phyloP scores from a whole-genome alignment of 2,888 invertebrate genomes.

The Cabera pusaria region DNA sequence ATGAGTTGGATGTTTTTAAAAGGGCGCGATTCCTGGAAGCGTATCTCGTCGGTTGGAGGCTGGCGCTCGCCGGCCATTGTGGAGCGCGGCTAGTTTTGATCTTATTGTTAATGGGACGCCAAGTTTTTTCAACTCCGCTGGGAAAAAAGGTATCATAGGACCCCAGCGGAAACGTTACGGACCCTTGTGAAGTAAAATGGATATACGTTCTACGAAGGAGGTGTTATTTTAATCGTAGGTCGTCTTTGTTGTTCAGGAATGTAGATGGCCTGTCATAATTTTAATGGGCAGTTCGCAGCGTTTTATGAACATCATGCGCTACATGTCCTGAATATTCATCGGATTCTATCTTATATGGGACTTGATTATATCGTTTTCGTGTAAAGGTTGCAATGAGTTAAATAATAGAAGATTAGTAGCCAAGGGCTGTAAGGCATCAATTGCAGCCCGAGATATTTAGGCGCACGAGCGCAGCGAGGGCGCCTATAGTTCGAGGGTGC shows the following conservation, averaged over 20 bases:
- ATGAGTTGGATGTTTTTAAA: conserved; percentile 78
- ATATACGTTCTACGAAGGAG: conserved; percentile 79
- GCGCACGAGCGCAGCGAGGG: no score
- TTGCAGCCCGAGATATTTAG: no score
- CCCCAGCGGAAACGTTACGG: conserved; percentile 82
- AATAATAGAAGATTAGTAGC: no score
- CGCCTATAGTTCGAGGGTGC: no score
- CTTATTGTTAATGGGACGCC: conserved; percentile 83
- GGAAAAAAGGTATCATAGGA: conserved; percentile 80
- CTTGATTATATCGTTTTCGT: conserved; percentile 17
- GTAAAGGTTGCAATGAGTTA: no score
- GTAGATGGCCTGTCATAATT: conserved; percentile 81
- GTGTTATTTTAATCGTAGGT: conserved; percentile 82
- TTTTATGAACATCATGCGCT: conserved; percentile 58
- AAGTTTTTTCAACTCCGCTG: conserved; percentile 75
- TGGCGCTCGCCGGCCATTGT: conserved; percentile 79
- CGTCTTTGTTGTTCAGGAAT: conserved; percentile 80
- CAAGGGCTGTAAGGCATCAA: no score
- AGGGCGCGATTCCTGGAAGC: conserved; percentile 78
- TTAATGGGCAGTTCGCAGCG: conserved; percentile 69
- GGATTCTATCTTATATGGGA: conserved; percentile 31
- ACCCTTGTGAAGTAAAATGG: conserved; percentile 79
- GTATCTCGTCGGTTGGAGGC: conserved; percentile 69
- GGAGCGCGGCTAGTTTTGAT: conserved; percentile 81
- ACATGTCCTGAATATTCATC: conserved; percentile 69